These are phyloP conservation scores for Triplophysa dalaica DNA, from an alignment of 2,113 vertebrate genomes.

Conservation along the genomic window DNA sequence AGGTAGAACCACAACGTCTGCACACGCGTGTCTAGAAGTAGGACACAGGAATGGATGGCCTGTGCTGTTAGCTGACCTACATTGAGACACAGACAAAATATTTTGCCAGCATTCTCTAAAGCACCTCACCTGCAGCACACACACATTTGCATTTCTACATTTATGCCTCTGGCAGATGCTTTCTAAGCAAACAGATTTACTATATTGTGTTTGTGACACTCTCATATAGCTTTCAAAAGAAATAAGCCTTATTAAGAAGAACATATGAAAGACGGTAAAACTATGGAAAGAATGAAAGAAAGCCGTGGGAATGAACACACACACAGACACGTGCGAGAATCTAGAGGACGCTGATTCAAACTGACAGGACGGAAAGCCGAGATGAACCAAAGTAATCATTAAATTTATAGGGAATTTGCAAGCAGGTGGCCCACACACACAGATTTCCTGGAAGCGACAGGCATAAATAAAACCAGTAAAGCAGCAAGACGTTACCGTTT, in stretches of 20 bases:
- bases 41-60: conserved; percentile 79
- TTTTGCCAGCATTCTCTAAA: conserved; percentile 59
- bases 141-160: conserved; percentile 7
- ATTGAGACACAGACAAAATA: conserved; percentile 76
- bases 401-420: neutral
- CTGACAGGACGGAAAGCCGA: conserved; percentile 5
- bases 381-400: conserved; percentile 11
- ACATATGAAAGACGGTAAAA: neutral
- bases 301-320: neutral
- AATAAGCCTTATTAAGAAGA: neutral
- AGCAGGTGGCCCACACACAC: neutral
- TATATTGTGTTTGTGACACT: neutral
- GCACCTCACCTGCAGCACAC: neutral
- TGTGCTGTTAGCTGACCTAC: conserved; percentile 78
- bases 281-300: neutral
- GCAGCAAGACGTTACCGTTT: neutral
- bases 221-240: neutral
- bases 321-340: neutral
- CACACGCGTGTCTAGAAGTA: conserved; percentile 65
- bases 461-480: neutral
- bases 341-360: conserved; percentile 14
- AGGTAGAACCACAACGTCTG: conserved; percentile 9
- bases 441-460: conserved; percentile 3
- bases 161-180: neutral
- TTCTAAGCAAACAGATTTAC: neutral